Conservation (phyloP, 2,888 invertebrate species). For the Metalampra italica region DNA sequence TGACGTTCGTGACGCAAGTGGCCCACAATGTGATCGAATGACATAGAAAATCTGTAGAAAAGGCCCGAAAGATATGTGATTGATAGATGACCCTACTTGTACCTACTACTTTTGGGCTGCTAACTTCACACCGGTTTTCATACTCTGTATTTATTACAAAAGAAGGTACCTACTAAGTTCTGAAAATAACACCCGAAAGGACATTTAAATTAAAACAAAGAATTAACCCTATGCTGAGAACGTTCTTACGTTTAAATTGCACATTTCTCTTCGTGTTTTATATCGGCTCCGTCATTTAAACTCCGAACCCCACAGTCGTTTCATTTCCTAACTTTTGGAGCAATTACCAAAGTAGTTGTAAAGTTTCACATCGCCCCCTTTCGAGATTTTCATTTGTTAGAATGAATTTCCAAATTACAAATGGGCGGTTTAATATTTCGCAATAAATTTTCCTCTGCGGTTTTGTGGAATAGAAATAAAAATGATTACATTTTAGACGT, state of each 20-base stretch:
- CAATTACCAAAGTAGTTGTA: constrained; percentile 67
- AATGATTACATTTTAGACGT: neutral
- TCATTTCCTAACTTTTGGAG: constrained; percentile 55
- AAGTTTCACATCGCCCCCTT: constrained; percentile 54
- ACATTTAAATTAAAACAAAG: no score
- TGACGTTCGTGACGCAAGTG: no score
- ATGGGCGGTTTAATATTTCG: constrained; percentile 30
- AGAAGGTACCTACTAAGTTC: no score
- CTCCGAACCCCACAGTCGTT: constrained; percentile 32
- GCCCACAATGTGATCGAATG: no score
- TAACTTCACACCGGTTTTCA: no score
- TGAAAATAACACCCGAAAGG: no score
- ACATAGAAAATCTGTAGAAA: no score
- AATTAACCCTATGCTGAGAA: neutral
- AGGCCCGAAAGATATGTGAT: no score
- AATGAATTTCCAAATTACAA: constrained; percentile 53
- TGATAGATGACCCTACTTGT: no score
- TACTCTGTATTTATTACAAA: no score
- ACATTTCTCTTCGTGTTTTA: constrained; percentile 29
- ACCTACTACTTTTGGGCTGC: no score
- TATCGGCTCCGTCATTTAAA: constrained; percentile 46
- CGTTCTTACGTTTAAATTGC: neutral
- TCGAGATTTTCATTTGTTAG: constrained; percentile 48
- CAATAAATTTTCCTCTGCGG: constrained; percentile 1
- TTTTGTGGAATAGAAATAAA: constrained; percentile 1